Percentiles rank a stretch among this genome's conserved stretches.
Evolutionary conservation across 2,797 vertebrate species (phyloP).

Genomic region (Falco biarmicus): DNA sequence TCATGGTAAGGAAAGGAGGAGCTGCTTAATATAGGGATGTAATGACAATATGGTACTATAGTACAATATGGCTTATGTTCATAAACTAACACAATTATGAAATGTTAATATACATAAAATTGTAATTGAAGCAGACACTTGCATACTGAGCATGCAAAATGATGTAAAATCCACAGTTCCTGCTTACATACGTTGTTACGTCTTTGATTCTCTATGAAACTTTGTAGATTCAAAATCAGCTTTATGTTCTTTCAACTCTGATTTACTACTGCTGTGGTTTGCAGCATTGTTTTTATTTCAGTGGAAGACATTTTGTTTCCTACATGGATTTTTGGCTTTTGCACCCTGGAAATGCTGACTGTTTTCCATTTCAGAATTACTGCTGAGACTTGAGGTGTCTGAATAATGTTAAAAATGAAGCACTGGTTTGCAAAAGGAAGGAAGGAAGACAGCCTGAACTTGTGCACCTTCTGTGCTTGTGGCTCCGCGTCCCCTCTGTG

Average conservation of each 20-base stretch:
- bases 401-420: neutral
- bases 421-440: neutral
- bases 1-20: neutral
- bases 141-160: neutral
- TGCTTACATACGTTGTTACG: neutral
- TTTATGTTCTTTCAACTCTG: neutral
- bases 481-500: neutral
- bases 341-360: neutral
- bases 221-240: neutral
- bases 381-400: neutral
- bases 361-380: neutral
- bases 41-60: neutral
- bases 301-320: neutral
- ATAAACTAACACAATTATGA: neutral
- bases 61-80: neutral
- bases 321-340: neutral
- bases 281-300: neutral
- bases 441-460: slow-evolving; percentile 29
- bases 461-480: neutral
- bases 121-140: neutral
- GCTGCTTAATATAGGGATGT: neutral
- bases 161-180: neutral
- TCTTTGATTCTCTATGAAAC: neutral
- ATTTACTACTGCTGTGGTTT: neutral
- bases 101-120: neutral